phyloP scores from a whole-genome alignment of 2,797 vertebrate genomes.

The Pipistrellus pygmaeus region DNA sequence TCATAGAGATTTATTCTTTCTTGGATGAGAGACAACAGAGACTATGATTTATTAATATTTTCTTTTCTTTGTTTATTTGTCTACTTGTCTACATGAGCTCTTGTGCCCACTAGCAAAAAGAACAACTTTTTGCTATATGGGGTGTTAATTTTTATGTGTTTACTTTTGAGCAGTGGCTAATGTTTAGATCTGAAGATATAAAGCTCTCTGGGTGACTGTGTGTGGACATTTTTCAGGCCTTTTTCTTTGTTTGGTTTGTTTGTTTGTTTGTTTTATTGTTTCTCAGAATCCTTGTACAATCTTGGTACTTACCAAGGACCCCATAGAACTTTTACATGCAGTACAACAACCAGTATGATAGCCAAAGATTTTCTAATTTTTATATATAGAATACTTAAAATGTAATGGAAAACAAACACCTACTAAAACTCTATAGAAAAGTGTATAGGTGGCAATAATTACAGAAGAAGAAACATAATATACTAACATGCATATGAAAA shows the following conservation, averaged over 20 bases:
- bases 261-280: not conserved
- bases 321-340: not conserved
- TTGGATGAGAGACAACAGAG: not conserved
- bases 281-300: not conserved
- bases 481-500: not conserved
- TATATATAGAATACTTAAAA: not conserved
- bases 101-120: not conserved
- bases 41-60: not conserved
- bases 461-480: not conserved
- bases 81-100: not conserved
- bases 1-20: not conserved
- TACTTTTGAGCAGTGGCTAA: not conserved
- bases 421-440: not conserved
- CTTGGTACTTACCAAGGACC: not conserved
- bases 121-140: not conserved
- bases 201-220: not conserved
- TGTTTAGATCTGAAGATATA: not conserved
- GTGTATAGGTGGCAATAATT: not conserved
- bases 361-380: not conserved
- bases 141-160: not conserved
- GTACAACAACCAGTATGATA: not conserved
- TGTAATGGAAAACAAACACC: not conserved
- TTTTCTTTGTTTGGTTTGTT: not conserved
- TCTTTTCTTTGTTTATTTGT: slow-evolving; percentile 30
- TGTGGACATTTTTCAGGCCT: not conserved